Evolutionary conservation across 2,888 invertebrate genomes (phyloP), one percentile per base, ranked within the genome.

Genomic region (Eupsilia transversa): DNA sequence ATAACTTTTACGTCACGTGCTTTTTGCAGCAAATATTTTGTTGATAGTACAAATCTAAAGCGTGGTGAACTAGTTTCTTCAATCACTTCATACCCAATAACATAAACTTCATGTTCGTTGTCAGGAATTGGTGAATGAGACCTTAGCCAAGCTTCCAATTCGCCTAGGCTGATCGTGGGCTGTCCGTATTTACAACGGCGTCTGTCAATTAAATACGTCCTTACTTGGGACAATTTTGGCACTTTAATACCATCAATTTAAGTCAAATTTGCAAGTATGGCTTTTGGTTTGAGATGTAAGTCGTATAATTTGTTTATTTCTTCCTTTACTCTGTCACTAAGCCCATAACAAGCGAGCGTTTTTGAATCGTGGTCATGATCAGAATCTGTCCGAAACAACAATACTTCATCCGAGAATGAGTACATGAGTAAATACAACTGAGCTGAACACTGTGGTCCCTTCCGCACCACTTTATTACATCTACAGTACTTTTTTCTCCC

Each of bases 21-120:
- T 61, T 64, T 72, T 66, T 75, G 52, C 72, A 82, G 64, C 65
- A 84, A 82, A 77, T 82, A 74, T 79, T 83, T 85, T 61, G 82
- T 85, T 67, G 85, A 79, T 65, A 86, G 64, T 43, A 80, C 75
- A 75, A 85, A 77, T 52, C 80, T 65, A 73, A 82, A 82, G 38
- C 52, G 56, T 52, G 66, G n/a, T 56, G 69, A 59, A 60, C 43
- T 56, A 59, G 56, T 59, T 12, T 57, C 57, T 56, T 68, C 41
- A 57, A 68, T 68, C 46, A 64, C 46, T 57, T 68, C 41, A 57
- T 68, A 68, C 43, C 54, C 43, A 69, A 61, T 74, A 59, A 77
- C 77, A 77, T 38, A 38, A 38, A 38, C 38, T 38, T 38, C 38
- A 38, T 38, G 38, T 38, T 38, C 38, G 38, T 38, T 38, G 38